These are phyloP conservation scores for Neosalanx taihuensis DNA, from an alignment of 2,797 vertebrate species.

Conservation along the genomic window DNA sequence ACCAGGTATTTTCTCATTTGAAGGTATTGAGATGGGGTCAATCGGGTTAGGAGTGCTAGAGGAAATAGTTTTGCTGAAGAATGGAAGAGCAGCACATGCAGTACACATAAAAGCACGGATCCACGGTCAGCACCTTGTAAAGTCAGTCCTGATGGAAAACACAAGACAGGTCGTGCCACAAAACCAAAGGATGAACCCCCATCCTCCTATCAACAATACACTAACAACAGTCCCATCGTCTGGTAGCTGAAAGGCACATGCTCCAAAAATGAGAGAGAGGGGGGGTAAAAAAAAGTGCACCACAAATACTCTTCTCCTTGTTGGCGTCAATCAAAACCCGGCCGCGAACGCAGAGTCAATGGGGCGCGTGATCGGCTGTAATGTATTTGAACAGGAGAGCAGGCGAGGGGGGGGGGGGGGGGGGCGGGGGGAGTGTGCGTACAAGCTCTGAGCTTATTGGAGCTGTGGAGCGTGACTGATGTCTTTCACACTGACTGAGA, in stretches of 20 bases:
- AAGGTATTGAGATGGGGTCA: neutral
- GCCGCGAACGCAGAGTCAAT: constrained; percentile 34
- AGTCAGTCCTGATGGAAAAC: too few relatives aligned
- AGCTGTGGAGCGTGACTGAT: constrained; percentile 24
- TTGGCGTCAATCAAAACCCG: constrained; percentile 33
- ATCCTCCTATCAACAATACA: too few relatives aligned
- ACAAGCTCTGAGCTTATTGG: constrained; percentile 2
- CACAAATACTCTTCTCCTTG: constrained; percentile 35
- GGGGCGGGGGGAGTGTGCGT: neutral
- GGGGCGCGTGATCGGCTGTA: constrained; percentile 57
- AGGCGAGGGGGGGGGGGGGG: constrained; percentile 14
- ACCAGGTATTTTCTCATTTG: constrained; percentile 89
- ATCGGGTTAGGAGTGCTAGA: too few relatives aligned
- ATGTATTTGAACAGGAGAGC: constrained; percentile 50
- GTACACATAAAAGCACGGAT: too few relatives aligned
- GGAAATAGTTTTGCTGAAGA: neutral
- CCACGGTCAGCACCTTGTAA: too few relatives aligned
- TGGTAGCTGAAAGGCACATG: constrained; percentile 21
- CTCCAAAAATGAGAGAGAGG: constrained; percentile 35
- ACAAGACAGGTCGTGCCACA: too few relatives aligned
- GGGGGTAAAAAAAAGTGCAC: constrained; percentile 26
- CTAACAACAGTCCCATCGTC: constrained; percentile 18
- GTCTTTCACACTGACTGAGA: constrained; percentile 25
- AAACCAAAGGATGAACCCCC: neutral
- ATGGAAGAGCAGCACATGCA: neutral